These are phyloP conservation scores for Gymnodraco acuticeps DNA, from an alignment of 2,797 vertebrate species.

Conservation along the genomic window DNA sequence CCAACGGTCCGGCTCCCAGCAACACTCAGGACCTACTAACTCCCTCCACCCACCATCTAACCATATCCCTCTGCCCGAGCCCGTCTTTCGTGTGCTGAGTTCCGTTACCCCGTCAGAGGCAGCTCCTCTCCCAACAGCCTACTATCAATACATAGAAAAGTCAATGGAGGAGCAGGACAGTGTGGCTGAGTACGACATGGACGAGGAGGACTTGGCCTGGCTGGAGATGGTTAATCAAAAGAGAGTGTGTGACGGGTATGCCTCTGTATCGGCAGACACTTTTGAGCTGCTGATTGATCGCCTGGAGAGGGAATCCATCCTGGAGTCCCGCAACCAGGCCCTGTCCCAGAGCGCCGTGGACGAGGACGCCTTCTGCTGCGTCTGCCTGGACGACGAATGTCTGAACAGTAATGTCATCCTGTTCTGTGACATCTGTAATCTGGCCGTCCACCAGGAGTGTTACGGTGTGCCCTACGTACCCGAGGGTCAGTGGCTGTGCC, in stretches of 20 bases:
- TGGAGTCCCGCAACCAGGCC: slow-evolving; percentile 92
- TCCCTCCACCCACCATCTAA: slow-evolving; percentile 76
- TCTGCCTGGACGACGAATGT: slow-evolving; percentile 98
- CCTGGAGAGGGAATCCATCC: slow-evolving; percentile 94
- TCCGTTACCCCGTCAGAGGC: slow-evolving; percentile 84
- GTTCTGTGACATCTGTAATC: slow-evolving; percentile 98
- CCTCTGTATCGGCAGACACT: slow-evolving; percentile 90
- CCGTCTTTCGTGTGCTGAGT: slow-evolving; percentile 91
- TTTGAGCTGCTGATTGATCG: slow-evolving; percentile 96
- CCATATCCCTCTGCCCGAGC: slow-evolving; percentile 89
- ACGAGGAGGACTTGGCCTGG: slow-evolving; percentile 97
- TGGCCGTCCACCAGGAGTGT: slow-evolving; percentile 99
- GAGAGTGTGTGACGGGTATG: slow-evolving; percentile 91
- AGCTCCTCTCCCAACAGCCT: slow-evolving; percentile 88
- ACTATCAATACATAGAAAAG: slow-evolving; percentile 94
- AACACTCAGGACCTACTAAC: slow-evolving; percentile 81
- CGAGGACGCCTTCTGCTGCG: slow-evolving; percentile 96
- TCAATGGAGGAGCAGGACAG: slow-evolving; percentile 92
- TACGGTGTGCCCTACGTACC: slow-evolving; percentile 99
- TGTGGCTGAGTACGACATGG: slow-evolving; percentile 98
- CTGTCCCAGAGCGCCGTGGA: slow-evolving; percentile 92
- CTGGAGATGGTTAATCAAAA: slow-evolving; percentile 97
- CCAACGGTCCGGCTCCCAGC: slow-evolving; percentile 74
- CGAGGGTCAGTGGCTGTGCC: slow-evolving; percentile 98
- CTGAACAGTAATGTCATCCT: slow-evolving; percentile 99